Evolutionary conservation across 2,797 vertebrate genomes (phyloP), one percentile per base, ranked within the genome.

Genomic region (Dicrostonyx torquatus): DNA sequence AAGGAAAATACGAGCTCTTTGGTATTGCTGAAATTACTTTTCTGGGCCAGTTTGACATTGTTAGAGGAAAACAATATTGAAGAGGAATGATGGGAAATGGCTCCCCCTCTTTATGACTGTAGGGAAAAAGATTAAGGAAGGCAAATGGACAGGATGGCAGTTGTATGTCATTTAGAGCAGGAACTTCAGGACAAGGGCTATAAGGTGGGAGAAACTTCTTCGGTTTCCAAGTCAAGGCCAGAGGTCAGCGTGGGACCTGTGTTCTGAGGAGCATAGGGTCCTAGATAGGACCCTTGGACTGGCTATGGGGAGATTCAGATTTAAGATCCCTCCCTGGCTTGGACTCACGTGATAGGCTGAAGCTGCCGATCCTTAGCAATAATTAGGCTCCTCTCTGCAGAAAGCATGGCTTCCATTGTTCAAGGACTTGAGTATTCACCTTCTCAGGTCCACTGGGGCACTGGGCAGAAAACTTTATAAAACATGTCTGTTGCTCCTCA

Each of bases 1-100:
- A 72, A 87, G 68, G 89, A 91, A 96, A 91, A 96, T 77, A 60
- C 37, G 72, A 87, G 43, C 48, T 66, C 77, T 83, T 93, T 86
- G 83, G 15, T 76, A 79, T 91, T 94, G 64, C 31, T 91, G 86
- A 82, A 85, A 84, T 89, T 75, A 83, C 55, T 92, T 95, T 91
- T 93, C 62, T 24, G 87, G 85, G 53, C 73, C 77, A 92, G 13
- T 26, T 29, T 53, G 43, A 90, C 60, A 89, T 89, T 87, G 64
- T 70, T 87, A 80, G 45, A 73, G 64, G 70, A 62, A 87, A 91
- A 55, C 83, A 62, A 6, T 83, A 86, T 79, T 86, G 80, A 93
- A 87, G 87, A 75, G 50, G 48, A 90, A 78, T 85, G 48, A 70
- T 37, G 85, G n/a, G 82, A 88, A 91, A 77, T 58, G 53, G 34